These are phyloP conservation scores for Caenorhabditis japonica DNA, from an alignment of 2,888 invertebrate species.

Conservation along the genomic window DNA sequence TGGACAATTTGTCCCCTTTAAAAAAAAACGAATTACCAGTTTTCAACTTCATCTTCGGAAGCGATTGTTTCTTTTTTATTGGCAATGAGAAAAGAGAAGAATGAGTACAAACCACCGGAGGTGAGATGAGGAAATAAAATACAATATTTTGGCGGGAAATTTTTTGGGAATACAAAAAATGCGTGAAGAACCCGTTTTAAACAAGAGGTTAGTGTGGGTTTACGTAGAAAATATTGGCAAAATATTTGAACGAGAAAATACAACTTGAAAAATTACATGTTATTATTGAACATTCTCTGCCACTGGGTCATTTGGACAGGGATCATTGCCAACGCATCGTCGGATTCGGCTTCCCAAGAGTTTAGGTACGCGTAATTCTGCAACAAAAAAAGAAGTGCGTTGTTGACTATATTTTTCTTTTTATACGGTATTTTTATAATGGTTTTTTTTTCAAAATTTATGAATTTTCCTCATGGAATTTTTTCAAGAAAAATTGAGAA, in stretches of 20 bases:
- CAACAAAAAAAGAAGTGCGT: too few relatives aligned
- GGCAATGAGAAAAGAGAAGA: constrained; percentile 16
- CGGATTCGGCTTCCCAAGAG: constrained; percentile 14
- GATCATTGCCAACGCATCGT: constrained; percentile 49
- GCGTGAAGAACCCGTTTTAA: neutral
- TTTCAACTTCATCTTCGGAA: too few relatives aligned
- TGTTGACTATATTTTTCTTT: too few relatives aligned
- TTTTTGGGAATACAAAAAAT: neutral
- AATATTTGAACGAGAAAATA: constrained; percentile 1
- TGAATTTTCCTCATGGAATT: neutral
- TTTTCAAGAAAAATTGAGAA: neutral
- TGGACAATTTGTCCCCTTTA: too few relatives aligned
- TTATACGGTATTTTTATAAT: too few relatives aligned
- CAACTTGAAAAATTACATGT: constrained; percentile 5
- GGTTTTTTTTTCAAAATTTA: too few relatives aligned
- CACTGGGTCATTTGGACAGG: constrained; percentile 55
- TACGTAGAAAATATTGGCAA: neutral
- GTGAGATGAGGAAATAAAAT: neutral
- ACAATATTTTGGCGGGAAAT: neutral
- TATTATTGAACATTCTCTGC: constrained; percentile 14
- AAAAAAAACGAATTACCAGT: too few relatives aligned
- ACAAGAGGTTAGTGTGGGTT: neutral
- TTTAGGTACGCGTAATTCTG: constrained; percentile 55
- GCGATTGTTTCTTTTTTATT: constrained; percentile 24
- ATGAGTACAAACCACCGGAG: constrained; percentile 25